Percentiles rank a stretch among this genome's conserved stretches.
These are phyloP conservation scores for Theocolax elegans DNA, from an alignment of 1,140 invertebrate species.

Conservation along the genomic window DNA sequence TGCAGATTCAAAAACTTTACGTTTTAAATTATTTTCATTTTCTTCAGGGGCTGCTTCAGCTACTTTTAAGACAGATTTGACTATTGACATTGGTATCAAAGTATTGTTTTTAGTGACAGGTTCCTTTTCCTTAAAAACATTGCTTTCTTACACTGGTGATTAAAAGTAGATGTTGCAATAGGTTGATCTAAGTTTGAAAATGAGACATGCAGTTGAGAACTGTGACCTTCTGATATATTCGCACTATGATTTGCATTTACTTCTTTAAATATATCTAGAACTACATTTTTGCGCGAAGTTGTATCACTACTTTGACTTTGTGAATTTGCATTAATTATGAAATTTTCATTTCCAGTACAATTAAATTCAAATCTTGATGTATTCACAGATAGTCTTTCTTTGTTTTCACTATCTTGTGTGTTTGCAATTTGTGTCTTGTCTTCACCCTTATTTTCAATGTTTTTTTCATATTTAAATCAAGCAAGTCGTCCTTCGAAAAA, in stretches of 20 bases:
- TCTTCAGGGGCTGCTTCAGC: background rate
- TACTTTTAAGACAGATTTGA: conserved; percentile 8
- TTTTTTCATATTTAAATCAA: conserved; percentile 37
- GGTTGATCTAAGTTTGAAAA: background rate
- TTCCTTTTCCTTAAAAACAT: conserved; percentile 15
- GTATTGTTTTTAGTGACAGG: background rate
- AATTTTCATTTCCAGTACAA: background rate
- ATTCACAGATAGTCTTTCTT: no score
- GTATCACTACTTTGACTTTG: background rate
- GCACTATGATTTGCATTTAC: no score
- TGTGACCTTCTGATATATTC: no score
- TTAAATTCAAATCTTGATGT: background rate
- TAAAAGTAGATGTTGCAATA: background rate
- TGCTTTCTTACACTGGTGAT: background rate
- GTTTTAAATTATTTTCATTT: conserved; percentile 20
- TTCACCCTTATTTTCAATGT: conserved; percentile 10
- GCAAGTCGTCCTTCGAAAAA: conserved; percentile 48
- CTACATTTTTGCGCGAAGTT: conserved; percentile 25
- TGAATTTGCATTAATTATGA: background rate
- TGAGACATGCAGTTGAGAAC: conserved; percentile 29
- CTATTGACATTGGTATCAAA: background rate
- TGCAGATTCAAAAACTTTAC: conserved; percentile 20
- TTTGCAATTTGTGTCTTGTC: conserved; percentile 2
- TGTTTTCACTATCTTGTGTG: no score
- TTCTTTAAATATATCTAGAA: no score